Evolutionary conservation across 2,888 invertebrate genomes (phyloP), one percentile per base, ranked within the genome.

Genomic region (Eueremaeus valkanovi): DNA sequence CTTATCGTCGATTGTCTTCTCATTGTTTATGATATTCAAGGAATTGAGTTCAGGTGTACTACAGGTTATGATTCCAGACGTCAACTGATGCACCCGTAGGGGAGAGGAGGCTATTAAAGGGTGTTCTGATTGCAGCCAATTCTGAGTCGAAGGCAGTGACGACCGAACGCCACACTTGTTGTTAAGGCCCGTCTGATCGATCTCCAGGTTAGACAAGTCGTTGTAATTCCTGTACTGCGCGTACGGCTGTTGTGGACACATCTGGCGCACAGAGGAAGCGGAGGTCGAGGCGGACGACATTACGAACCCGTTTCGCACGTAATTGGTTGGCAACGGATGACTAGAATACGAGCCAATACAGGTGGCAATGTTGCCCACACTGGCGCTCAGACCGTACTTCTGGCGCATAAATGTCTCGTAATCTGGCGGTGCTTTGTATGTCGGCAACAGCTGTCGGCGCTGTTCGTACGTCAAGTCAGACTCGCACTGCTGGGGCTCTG

Each of bases 321-420:
- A 31, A 42, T 18, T 72, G 45, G 8, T 72, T 18, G 55, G 1
- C 31, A 72, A 18, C 13, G 72, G 72, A 63, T 74, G 74, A 74
- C 74, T 74, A 33, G 66, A 66, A 11, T n/a, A n/a, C n/a, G n/a
- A n/a, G n/a, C 33, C 73, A 68, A 73, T 55, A 29, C 63, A 36
- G 13, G 63, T n/a, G 24, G 31, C 31, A 11, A 73, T 74, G n/a
- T 66, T 68, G 2, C 74, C 51, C 2, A 74, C 27, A 61, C 42
- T 31, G 21, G 76, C 76, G 77, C 76, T 79, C 36, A 76, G 75
- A 9, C 80, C 81, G 78, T 82, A 84, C 82, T 93, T 93, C 81
- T 92, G 90, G 82, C 92, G 92, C 77, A 96, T 87, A 18, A 95
- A 95, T 0, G 93, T 93, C 82, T 95, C 95, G 84, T 97, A 97